Base-by-base conservation (phyloP, 2,113 vertebrate genomes). In the Sapayoa aenigma region DNA sequence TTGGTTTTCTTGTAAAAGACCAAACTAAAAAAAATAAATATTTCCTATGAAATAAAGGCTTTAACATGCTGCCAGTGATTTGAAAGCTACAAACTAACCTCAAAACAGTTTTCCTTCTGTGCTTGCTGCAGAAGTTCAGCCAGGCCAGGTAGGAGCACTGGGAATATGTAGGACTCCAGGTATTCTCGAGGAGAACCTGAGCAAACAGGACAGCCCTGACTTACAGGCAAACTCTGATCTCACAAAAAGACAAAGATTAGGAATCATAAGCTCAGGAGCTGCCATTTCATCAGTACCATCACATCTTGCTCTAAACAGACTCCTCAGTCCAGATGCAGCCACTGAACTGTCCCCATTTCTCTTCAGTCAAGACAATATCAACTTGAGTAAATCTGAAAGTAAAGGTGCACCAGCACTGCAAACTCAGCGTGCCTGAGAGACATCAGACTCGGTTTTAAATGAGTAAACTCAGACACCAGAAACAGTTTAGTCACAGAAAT, bases 101-200 rank as follows among this genome's bases (percentile, higher is more conserved):
- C 93, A 63, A 99, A 98, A 95, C 98, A 99, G 41, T 97, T 96
- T 8, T 98, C 98, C 71, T 97, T 98, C 94, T 98, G 93, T 42
- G 98, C 99, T 94, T 97, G 98, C 31, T 95, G 97, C 78, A 99
- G 97, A 73, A 99, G 95, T 44, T 97, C 98, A 58, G 97, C 98
- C 94, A 99, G 86, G 73, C 98, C 99, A 0, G 99, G 98, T 25
- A 99, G 67, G 88, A 99, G 97, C 49, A 98, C 96, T 28, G 98
- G 99, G 94, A 99, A 99, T 87, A 99, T 65, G 50, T 79, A 98
- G 58, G 52, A 89, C 95, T 99, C 98, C 69, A 99, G 80, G 81
- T 97, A 99, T 35, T 92, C 73, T 14, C 11, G 95, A 84, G 98
- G 96, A 78, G 98, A 97, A 97, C 98, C 99, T 99, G 97, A 81